These are phyloP conservation scores for Heliconius charithonia DNA, from an alignment of 2,888 invertebrate genomes.

Conservation along the genomic window DNA sequence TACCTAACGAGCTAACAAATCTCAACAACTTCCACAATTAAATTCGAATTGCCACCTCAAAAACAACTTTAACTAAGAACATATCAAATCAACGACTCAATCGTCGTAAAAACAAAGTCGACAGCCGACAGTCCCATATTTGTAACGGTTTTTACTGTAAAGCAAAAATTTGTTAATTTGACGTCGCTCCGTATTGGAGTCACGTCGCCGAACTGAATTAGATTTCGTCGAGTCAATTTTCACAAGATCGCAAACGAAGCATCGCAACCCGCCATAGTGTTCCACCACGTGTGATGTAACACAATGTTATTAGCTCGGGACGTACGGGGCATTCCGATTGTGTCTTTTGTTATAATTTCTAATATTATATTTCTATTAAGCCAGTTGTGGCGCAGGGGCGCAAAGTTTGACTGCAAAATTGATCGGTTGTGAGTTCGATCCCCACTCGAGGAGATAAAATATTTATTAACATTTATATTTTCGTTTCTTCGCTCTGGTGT, in stretches of 20 bases:
- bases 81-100: neutral
- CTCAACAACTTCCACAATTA: too few relatives aligned
- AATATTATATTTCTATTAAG: too few relatives aligned
- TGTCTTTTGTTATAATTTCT: conserved; percentile 1
- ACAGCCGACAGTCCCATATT: conserved; percentile 23
- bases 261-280: conserved; percentile 50
- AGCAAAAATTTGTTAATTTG: conserved; percentile 39
- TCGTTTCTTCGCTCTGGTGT: too few relatives aligned
- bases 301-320: conserved; percentile 44
- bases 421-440: too few relatives aligned
- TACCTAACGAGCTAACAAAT: too few relatives aligned
- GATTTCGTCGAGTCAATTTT: conserved; percentile 50
- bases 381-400: too few relatives aligned
- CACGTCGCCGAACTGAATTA: conserved; percentile 49
- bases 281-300: conserved; percentile 48
- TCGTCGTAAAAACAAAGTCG: conserved; percentile 11
- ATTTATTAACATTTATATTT: too few relatives aligned
- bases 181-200: conserved; percentile 38
- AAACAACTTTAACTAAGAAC: neutral
- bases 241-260: conserved; percentile 50
- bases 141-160: conserved; percentile 35
- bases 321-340: conserved; percentile 40
- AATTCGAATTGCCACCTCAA: neutral
- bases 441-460: too few relatives aligned
- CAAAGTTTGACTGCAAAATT: too few relatives aligned